These are phyloP conservation scores for Melieria picta DNA, from an alignment of 2,888 invertebrate genomes.

Conservation along the genomic window DNA sequence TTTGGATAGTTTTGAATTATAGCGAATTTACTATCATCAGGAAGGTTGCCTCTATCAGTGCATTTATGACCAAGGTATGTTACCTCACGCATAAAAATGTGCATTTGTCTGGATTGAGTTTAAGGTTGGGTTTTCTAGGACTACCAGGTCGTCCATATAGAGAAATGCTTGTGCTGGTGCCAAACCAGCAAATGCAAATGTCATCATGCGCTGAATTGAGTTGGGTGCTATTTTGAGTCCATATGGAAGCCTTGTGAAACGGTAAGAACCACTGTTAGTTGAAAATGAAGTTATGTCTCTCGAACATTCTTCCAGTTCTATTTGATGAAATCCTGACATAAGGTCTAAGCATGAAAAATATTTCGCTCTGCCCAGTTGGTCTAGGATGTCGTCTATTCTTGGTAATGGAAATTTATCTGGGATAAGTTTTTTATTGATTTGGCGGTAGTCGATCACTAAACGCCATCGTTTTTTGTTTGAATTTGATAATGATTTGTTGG, in stretches of 20 bases:
- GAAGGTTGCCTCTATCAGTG: too few species aligned
- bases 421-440: neutral
- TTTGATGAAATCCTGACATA: constrained; percentile 13
- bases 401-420: neutral
- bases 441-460: neutral
- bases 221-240: neutral
- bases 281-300: too few species aligned
- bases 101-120: too few species aligned
- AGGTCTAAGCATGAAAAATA: neutral
- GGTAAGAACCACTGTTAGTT: constrained; percentile 3
- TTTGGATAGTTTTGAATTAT: neutral
- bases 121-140: too few species aligned
- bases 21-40: too few species aligned
- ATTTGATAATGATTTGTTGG: neutral
- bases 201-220: neutral
- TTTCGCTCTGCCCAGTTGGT: neutral
- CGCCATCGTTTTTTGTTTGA: neutral
- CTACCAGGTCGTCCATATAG: too few species aligned
- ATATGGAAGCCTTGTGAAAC: neutral
- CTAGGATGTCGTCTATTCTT: neutral
- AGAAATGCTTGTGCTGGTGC: neutral
- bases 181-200: neutral
- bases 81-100: too few species aligned
- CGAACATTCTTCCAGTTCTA: neutral
- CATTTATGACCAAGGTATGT: too few species aligned